These are phyloP conservation scores for Nibea coibor DNA, from an alignment of 2,113 vertebrate genomes.

Conservation along the genomic window DNA sequence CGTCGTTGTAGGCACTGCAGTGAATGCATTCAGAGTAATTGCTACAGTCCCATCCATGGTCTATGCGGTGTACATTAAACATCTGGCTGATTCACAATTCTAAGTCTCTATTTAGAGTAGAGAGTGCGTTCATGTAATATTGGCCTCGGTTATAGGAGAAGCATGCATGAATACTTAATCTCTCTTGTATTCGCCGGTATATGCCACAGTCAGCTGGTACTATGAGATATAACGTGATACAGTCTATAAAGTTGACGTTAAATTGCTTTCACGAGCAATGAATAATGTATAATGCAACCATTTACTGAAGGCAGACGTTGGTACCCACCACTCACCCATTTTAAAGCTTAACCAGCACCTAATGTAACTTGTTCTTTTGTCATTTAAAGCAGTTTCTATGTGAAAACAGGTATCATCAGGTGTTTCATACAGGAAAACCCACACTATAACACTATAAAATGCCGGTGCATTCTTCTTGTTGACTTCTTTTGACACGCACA, in stretches of 20 bases:
- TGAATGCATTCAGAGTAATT: neutral
- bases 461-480: slow-evolving; percentile 6
- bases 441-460: neutral
- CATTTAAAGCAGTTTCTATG: slow-evolving; percentile 9
- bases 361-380: neutral
- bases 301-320: slow-evolving; percentile 3
- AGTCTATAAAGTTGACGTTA: slow-evolving; percentile 34
- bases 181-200: neutral
- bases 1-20: neutral
- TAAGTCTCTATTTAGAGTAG: neutral
- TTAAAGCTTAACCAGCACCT: slow-evolving; percentile 27
- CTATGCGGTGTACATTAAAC: slow-evolving; percentile 6
- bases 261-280: slow-evolving; percentile 35
- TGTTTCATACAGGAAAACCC: slow-evolving; percentile 1
- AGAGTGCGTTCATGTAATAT: slow-evolving; percentile 12
- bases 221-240: slow-evolving; percentile 8
- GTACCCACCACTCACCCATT: neutral
- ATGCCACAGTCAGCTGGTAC: neutral
- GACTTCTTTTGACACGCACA: slow-evolving; percentile 16
- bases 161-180: slow-evolving; percentile 21
- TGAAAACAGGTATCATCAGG: neutral
- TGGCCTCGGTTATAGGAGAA: neutral
- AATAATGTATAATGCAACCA: slow-evolving; percentile 38
- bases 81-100: slow-evolving; percentile 1
- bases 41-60: neutral